Evolutionary conservation across 2,888 invertebrate species (phyloP).

Genomic region (Iphiclides podalirius): DNA sequence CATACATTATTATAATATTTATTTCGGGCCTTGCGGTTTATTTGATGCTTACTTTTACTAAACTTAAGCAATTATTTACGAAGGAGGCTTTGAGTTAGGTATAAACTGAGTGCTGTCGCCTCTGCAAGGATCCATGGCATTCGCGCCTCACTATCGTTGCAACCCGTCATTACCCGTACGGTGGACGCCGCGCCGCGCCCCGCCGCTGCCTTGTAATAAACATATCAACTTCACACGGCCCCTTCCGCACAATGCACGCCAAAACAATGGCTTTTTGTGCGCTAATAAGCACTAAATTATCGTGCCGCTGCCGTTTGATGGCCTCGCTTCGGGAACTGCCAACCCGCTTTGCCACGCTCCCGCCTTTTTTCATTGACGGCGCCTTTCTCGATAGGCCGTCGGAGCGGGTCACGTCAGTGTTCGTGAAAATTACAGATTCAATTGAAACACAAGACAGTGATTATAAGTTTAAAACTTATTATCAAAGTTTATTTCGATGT

Average conservation of each 20-base stretch:
- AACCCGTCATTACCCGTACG: slow-evolving; percentile 32
- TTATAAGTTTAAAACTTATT: too few relatives aligned
- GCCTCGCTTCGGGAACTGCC: slow-evolving; percentile 9
- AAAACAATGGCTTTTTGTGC: slow-evolving; percentile 54
- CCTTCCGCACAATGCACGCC: slow-evolving; percentile 41
- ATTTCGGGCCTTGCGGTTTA: too few relatives aligned
- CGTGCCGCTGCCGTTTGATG: slow-evolving; percentile 31
- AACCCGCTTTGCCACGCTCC: slow-evolving; percentile 6
- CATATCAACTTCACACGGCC: slow-evolving; percentile 61
- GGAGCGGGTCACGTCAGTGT: background rate
- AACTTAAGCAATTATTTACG: too few relatives aligned
- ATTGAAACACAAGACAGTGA: background rate
- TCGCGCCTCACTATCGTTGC: slow-evolving; percentile 17
- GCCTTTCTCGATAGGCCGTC: background rate
- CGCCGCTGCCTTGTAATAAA: slow-evolving; percentile 52
- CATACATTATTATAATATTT: too few relatives aligned
- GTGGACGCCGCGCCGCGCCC: slow-evolving; percentile 32
- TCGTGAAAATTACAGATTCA: background rate
- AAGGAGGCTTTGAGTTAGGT: background rate
- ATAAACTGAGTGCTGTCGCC: background rate
- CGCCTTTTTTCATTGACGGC: background rate
- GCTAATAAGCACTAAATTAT: slow-evolving; percentile 54
- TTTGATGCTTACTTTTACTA: too few relatives aligned
- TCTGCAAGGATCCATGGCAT: background rate
- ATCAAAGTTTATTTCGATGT: too few relatives aligned